Percentiles rank a stretch among this genome's conserved stretches.
phyloP scores from a whole-genome alignment of 2,888 invertebrate genomes.

The Axea sp. region DNA sequence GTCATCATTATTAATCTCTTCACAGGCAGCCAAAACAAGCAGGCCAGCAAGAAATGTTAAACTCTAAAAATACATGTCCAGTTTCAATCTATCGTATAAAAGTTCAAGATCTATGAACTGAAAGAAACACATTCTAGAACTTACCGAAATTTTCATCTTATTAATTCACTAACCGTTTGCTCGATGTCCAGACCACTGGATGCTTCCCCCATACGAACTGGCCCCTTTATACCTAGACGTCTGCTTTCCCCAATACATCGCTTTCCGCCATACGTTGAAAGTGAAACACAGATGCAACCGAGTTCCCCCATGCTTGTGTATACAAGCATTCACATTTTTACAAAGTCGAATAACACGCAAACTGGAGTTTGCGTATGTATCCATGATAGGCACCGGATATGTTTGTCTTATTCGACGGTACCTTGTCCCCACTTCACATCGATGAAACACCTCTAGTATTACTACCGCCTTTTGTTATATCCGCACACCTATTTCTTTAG shows the following conservation, averaged over 20 bases:
- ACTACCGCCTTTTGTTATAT: constrained; percentile 57
- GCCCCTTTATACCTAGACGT: constrained; percentile 76
- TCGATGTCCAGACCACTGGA: constrained; percentile 77
- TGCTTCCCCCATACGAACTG: constrained; percentile 75
- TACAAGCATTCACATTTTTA: constrained; percentile 64
- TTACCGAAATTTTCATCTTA: constrained; percentile 77
- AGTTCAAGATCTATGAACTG: background rate
- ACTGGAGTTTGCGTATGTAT: constrained; percentile 51
- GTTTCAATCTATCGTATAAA: too few species aligned
- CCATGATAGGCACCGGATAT: constrained; percentile 59
- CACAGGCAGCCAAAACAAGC: constrained; percentile 68
- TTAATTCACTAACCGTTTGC: constrained; percentile 68
- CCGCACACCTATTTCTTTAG: constrained; percentile 14
- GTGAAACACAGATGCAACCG: constrained; percentile 73
- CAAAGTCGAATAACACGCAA: constrained; percentile 58
- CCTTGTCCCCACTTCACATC: constrained; percentile 47
- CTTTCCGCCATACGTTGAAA: constrained; percentile 72
- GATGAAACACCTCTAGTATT: constrained; percentile 57
- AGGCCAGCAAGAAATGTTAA: constrained; percentile 69
- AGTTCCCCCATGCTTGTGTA: constrained; percentile 59
- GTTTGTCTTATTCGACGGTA: constrained; percentile 57
- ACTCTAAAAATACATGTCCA: constrained; percentile 68
- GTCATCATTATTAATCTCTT: constrained; percentile 29
- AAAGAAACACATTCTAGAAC: constrained; percentile 47
- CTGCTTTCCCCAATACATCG: constrained; percentile 76